Evolutionary conservation across 2,888 invertebrate genomes (phyloP).

Genomic region (Macaria notata): DNA sequence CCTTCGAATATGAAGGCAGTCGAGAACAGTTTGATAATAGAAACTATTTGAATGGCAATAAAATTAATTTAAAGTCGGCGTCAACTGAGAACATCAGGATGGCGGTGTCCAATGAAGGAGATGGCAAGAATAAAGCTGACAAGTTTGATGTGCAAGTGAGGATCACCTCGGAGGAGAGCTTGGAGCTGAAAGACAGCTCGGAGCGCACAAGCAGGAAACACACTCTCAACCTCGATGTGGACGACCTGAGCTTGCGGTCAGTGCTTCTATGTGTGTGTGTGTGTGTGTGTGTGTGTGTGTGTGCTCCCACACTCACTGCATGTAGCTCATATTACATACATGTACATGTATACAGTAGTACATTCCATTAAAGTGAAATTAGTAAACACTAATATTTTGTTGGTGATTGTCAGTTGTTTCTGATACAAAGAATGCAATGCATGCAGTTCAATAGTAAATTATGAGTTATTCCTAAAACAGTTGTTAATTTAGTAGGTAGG

Average conservation of each 20-base stretch:
- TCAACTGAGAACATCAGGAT: constrained; percentile 69
- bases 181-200: constrained; percentile 65
- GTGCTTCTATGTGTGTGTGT: constrained; percentile 17
- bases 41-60: constrained; percentile 50
- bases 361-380: too few relatives aligned
- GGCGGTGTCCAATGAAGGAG: constrained; percentile 75
- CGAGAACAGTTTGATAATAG: constrained; percentile 55
- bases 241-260: constrained; percentile 79
- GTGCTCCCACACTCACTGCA: too few relatives aligned
- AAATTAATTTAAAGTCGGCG: constrained; percentile 54
- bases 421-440: too few relatives aligned
- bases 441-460: too few relatives aligned
- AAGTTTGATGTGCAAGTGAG: constrained; percentile 77
- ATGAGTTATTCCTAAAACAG: too few relatives aligned
- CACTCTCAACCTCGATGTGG: constrained; percentile 77
- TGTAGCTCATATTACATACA: too few relatives aligned
- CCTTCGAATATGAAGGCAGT: constrained; percentile 53
- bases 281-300: too few relatives aligned
- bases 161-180: constrained; percentile 76
- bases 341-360: too few relatives aligned
- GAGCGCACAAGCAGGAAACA: constrained; percentile 63
- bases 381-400: too few relatives aligned
- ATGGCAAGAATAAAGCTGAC: constrained; percentile 66
- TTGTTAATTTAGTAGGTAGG: too few relatives aligned
- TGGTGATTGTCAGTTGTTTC: too few relatives aligned